Base-by-base conservation (phyloP, 2,888 invertebrate species). In the Crocallis elinguaria region DNA sequence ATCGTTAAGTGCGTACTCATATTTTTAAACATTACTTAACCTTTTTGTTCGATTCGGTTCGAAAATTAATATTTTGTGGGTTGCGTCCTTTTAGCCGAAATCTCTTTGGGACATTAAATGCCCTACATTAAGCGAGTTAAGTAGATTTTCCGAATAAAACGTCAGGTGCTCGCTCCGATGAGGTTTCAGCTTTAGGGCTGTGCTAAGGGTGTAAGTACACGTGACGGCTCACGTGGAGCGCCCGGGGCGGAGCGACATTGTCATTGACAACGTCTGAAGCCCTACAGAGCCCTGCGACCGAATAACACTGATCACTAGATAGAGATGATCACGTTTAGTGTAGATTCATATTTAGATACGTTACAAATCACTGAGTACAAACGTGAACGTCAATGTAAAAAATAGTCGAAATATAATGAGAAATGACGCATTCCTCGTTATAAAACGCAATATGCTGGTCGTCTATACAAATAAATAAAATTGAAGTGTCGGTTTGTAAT, bases 231-330 rank as follows among this genome's bases (percentile, higher is more conserved):
- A 50, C 49, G 37, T 25, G 49, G 36, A 14, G 14, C 30, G 6
- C 7, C 25, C 14, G 16, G 3, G 11, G 1, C n/a, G 5, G 25
- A 9, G 21, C 36, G 36, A 36, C 52, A 45, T 52, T 46, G 52
- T 16, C 52, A 52, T 46, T 52, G 52, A 21, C 52, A 42, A 46
- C 46, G 35, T 11, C 19, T 41, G 52, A 52, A 52, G 45, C 46
- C 42, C 30, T 46, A 46, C n/a, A n/a, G n/a, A n/a, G n/a, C n/a
- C 16, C 17, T 0, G 11, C n/a, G 30, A 27, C 7, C 35, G 6
- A 41, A 27, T 33, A 13, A 14, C 23, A 23, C 4, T 19, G 32
- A 33, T 36, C 21, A 12, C 12, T 16, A n/a, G n/a, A n/a, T 17
- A 14, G n/a, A 7, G 33, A 8, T 1, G 23, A 38, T 29, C 21